Conservation (phyloP, 2,888 invertebrate species). For the Terebella lapidaria region DNA sequence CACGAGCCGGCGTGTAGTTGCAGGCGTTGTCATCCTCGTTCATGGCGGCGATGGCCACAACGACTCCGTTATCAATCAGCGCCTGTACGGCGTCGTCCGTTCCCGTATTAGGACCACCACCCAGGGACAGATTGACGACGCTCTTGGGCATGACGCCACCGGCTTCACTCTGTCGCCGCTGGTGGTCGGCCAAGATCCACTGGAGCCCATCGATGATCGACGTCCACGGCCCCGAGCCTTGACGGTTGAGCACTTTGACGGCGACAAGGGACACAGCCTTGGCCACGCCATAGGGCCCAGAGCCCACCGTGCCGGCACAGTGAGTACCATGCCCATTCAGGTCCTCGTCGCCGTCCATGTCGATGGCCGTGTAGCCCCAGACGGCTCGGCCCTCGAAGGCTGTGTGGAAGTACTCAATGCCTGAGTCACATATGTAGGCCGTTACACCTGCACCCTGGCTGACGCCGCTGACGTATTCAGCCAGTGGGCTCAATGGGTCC, state of each 20-base stretch:
- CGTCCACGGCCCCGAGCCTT: neutral
- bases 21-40: conserved; percentile 4
- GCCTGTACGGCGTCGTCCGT: too few species aligned
- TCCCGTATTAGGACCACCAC: neutral
- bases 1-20: neutral
- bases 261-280: too few species aligned
- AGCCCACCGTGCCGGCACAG: too few species aligned
- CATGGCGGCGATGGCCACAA: conserved; percentile 4
- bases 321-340: too few species aligned
- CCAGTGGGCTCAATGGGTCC: too few species aligned
- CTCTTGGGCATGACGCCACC: too few species aligned
- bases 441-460: too few species aligned
- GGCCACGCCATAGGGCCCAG: too few species aligned
- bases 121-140: neutral
- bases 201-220: neutral
- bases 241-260: neutral
- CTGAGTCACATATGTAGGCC: neutral
- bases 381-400: neutral
- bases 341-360: too few species aligned
- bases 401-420: neutral
- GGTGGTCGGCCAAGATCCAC: neutral
- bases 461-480: too few species aligned
- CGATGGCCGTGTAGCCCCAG: neutral
- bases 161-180: neutral
- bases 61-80: neutral